Evolutionary conservation across 2,888 invertebrate species (phyloP), one percentile per base, ranked within the genome.

Genomic region (Ormyrus pomaceus): DNA sequence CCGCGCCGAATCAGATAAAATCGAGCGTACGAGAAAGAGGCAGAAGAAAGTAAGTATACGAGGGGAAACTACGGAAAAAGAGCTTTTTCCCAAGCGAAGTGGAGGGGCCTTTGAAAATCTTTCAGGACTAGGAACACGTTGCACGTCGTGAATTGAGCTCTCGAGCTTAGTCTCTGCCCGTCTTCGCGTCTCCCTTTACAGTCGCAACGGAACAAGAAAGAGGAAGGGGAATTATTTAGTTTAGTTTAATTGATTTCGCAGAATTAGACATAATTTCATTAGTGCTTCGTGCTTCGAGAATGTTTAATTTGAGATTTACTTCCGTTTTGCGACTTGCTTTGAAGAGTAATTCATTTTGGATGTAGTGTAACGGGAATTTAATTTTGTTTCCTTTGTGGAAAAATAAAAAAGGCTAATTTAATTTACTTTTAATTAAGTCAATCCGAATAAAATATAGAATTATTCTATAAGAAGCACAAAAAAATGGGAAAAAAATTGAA

Each of bases 31-130:
- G 50, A 65, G 19, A 19, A 19, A 19, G 19, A 19, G 1, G 19
- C 19, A 55, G 48, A 55, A 69, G 55, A 62, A 69, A 62, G 51
- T 66, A 69, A 61, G 51, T 53, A 19, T 19, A 19, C 53, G 34
- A n/a, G 34, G 53, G 7, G 61, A 61, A 78, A 73, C 72, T 59
- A 68, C 11, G 61, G 59, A 66, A 78, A 78, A 78, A 66, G 64
- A 68, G 72, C 66, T 66, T 73, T 77, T 78, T 78, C 68, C 59
- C 19, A 19, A 19, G 19, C 19, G 19, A 19, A 19, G 19, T 19
- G 19, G 48, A 65, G 46, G 77, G 45, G 53, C 72, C 48, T 78
- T 78, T 66, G 72, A 78, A 78, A 72, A 78, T 78, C 72, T 46
- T 74, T 70, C 64, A 50, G 48, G 34, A 13, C n/a, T 8, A 45